Conservation (phyloP, 2,888 invertebrate genomes). For the Sympetrum striolatum region DNA sequence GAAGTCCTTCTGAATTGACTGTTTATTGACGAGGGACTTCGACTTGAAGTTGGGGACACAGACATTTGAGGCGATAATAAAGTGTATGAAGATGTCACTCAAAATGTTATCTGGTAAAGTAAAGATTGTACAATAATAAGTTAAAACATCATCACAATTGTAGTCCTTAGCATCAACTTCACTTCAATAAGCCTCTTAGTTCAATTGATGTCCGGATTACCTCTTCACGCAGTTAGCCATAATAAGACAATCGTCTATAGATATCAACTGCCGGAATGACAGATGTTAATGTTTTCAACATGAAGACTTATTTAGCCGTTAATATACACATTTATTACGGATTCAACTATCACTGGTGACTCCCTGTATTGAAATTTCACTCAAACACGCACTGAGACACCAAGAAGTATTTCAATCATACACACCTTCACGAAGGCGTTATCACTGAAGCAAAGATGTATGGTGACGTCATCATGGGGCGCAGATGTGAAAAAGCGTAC, state of each 20-base stretch:
- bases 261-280: not conserved
- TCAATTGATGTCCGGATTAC: not conserved
- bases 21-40: constrained; percentile 55
- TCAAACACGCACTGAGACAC: not conserved
- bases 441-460: not conserved
- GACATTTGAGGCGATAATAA: constrained; percentile 11
- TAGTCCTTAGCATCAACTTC: not conserved
- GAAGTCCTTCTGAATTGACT: constrained; percentile 48
- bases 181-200: not conserved
- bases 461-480: not conserved
- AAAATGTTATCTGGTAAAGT: constrained; percentile 1
- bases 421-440: not conserved
- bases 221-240: constrained; percentile 3
- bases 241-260: not conserved
- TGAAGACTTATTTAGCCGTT: not conserved
- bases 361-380: not conserved
- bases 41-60: constrained; percentile 65
- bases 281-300: not conserved
- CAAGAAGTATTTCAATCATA: not conserved
- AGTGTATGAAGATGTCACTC: not conserved
- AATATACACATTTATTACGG: not conserved
- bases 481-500: not conserved
- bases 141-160: not conserved
- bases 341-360: not conserved
- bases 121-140: not conserved